Evolutionary conservation across 2,888 invertebrate genomes (phyloP).

Genomic region (Drosophila mercatorum): DNA sequence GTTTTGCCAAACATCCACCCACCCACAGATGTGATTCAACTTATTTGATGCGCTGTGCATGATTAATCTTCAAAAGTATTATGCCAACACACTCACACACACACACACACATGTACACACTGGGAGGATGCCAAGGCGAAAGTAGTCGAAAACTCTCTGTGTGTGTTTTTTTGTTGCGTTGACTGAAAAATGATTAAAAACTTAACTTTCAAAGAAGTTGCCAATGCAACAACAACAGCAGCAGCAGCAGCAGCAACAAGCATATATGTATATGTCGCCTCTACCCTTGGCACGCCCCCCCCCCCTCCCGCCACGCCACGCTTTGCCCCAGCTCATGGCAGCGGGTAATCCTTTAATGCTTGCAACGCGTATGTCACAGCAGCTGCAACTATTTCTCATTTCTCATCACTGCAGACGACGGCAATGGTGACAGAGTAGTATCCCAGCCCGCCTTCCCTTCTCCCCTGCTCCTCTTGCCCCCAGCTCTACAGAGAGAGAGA

Average conservation of each 20-base stretch:
- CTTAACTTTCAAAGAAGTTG: constrained; percentile 71
- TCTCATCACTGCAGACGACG: constrained; percentile 52
- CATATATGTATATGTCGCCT: constrained; percentile 1
- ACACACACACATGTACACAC: neutral
- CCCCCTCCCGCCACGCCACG: too few relatives aligned
- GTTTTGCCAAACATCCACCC: constrained; percentile 14
- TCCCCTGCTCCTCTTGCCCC: neutral
- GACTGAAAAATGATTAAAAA: constrained; percentile 73
- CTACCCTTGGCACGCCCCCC: too few relatives aligned
- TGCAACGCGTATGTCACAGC: constrained; percentile 73
- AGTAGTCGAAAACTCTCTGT: constrained; percentile 21
- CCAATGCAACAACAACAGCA: constrained; percentile 31
- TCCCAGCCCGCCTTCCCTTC: neutral
- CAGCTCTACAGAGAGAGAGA: neutral
- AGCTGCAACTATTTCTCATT: constrained; percentile 73
- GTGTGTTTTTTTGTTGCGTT: constrained; percentile 29
- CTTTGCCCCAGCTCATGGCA: constrained; percentile 27
- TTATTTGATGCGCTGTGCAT: constrained; percentile 62
- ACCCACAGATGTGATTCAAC: constrained; percentile 36
- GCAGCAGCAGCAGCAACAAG: neutral
- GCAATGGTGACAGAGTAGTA: constrained; percentile 54
- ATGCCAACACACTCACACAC: constrained; percentile 17
- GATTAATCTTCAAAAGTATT: constrained; percentile 61
- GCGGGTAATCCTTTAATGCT: constrained; percentile 70
- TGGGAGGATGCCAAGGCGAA: constrained; percentile 25